Base-by-base conservation (phyloP, 1,140 invertebrate genomes). In the Calephelis nemesis region DNA sequence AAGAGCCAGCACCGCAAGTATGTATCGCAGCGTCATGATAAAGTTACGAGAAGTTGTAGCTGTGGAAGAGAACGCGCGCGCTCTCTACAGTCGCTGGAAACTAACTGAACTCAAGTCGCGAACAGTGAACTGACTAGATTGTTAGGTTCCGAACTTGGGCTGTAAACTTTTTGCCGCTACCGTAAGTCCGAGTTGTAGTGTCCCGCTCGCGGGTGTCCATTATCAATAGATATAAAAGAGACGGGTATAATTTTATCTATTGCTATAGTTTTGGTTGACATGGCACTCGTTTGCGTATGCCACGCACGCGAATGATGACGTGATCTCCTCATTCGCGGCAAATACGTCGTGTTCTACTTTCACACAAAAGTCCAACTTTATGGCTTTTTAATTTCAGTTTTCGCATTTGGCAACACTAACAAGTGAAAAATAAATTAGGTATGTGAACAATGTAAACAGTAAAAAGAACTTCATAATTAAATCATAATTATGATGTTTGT, bases 21-120 rank as follows among this genome's bases (percentile, higher is more conserved):
- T 79, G 79, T 80, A 88, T 71, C 82, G 83, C 72, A 89, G 80
- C 72, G 79, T 81, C 87, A 89, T 91, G 67, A 30, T 79, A 77
- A 89, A 88, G 74, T 89, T 88, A 84, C 87, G 87, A 83, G 89
- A 90, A 91, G 85, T 89, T 89, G 76, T 73, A 48, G 60, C 63
- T 8, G 62, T 15, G 62, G 66, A 49, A 62, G 62, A 60, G 67
- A 73, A 76, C 67, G 67, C 83, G 86, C 75, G 70, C 78, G 74
- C 63, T 77, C 71, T 67, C 49, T 13, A 58, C 72, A 69, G 69
- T 78, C 69, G 76, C 66, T 78, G 72, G 65, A 72, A 76, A 74
- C 72, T 71, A 83, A 90, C 88, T 88, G 83, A 82, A 68, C 19
- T 58, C 40, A 40, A 45, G 8, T 48, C 45, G 62, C 45, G 45